These are phyloP conservation scores for Zhuqinia jingwanae DNA, from an alignment of 2,888 invertebrate genomes.

Conservation along the genomic window DNA sequence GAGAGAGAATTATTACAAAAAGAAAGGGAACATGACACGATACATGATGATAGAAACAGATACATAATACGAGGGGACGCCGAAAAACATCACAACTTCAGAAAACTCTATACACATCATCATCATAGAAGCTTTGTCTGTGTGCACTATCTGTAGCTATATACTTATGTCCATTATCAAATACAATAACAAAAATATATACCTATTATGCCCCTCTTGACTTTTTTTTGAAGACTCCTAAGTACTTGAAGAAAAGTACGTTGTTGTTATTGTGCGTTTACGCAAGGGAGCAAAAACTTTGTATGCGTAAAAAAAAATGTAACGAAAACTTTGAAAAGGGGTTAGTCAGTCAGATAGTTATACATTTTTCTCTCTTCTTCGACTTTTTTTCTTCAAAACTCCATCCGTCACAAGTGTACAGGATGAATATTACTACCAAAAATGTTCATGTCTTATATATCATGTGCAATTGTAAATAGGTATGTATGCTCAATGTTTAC, in stretches of 20 bases:
- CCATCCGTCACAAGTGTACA: slow-evolving; percentile 34
- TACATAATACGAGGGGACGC: slow-evolving; percentile 14
- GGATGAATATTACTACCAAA: slow-evolving; percentile 43
- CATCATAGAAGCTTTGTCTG: no score
- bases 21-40: slow-evolving; percentile 42
- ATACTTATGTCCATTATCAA: not conserved
- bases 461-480: no score
- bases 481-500: slow-evolving; percentile 60
- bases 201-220: not conserved
- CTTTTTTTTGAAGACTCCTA: slow-evolving; percentile 18
- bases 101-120: no score
- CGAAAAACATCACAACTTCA: not conserved
- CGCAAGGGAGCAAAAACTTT: slow-evolving; percentile 17
- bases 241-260: slow-evolving; percentile 47
- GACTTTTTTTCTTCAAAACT: slow-evolving; percentile 40
- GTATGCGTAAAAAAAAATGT: slow-evolving; percentile 31
- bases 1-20: slow-evolving; percentile 32
- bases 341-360: slow-evolving; percentile 21
- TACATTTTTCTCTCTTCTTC: slow-evolving; percentile 16
- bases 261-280: not conserved
- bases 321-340: slow-evolving; percentile 43
- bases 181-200: slow-evolving; percentile 13
- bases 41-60: slow-evolving; percentile 22
- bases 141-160: not conserved
- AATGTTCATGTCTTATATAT: slow-evolving; percentile 56